These are phyloP conservation scores for Trogon surrucura DNA, from an alignment of 2,113 vertebrate genomes.

Conservation along the genomic window DNA sequence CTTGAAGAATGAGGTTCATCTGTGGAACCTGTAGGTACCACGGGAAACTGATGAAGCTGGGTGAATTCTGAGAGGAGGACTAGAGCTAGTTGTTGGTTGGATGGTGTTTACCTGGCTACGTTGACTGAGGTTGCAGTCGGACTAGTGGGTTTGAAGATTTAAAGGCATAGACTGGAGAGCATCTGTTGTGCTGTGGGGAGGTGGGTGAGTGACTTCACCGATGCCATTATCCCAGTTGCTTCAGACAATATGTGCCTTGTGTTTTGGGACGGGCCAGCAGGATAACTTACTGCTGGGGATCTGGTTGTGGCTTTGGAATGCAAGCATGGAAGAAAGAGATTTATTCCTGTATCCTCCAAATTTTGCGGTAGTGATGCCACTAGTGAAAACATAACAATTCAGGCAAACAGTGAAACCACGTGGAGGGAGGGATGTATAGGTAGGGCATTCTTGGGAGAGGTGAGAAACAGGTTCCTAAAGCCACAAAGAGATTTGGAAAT, in stretches of 20 bases:
- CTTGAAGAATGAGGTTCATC: fast-evolving
- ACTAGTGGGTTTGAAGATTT: not conserved
- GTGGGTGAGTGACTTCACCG: not conserved
- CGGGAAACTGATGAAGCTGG: not conserved
- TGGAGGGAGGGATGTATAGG: not conserved
- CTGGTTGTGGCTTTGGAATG: not conserved
- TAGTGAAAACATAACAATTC: not conserved
- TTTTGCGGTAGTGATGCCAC: not conserved
- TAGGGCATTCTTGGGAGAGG: not conserved
- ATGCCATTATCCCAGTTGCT: not conserved
- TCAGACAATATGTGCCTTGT: not conserved
- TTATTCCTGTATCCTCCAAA: not conserved
- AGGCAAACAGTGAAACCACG: not conserved
- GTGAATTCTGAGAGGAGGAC: not conserved
- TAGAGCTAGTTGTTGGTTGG: not conserved
- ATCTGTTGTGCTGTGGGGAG: not conserved
- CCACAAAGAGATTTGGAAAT: not conserved
- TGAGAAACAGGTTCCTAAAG: not conserved
- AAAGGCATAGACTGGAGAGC: not conserved
- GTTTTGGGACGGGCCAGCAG: not conserved
- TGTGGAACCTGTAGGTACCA: not conserved
- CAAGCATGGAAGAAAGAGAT: not conserved
- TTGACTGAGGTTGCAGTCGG: not conserved
- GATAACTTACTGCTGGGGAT: not conserved
- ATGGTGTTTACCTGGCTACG: not conserved